Evolutionary conservation across 2,797 vertebrate species (phyloP).

Genomic region (Xenopus petersii): DNA sequence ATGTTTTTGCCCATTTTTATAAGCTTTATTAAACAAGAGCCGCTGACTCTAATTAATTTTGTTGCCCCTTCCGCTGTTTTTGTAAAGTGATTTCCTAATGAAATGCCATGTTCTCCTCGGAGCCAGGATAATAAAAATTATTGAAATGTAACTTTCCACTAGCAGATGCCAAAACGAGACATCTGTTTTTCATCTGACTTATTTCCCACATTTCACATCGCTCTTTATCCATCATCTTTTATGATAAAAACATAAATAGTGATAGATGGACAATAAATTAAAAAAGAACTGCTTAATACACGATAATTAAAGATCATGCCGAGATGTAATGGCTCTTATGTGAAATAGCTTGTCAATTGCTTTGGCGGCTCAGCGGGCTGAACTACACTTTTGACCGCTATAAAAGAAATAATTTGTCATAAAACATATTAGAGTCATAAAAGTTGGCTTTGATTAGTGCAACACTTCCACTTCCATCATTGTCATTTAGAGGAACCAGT

Average conservation of each 20-base stretch:
- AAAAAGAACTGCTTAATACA: background rate
- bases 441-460: background rate
- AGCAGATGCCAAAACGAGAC: conserved; percentile 1
- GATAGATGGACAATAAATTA: background rate
- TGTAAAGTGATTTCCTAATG: too few relatives aligned
- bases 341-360: background rate
- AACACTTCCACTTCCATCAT: background rate
- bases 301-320: background rate
- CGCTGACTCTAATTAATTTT: too few relatives aligned
- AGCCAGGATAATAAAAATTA: background rate
- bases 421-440: background rate
- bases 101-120: background rate
- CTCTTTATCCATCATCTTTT: background rate
- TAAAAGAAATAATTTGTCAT: background rate
- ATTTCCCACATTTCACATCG: conserved; percentile 2
- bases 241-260: background rate
- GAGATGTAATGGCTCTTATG: background rate
- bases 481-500: background rate
- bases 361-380: background rate
- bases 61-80: too few relatives aligned
- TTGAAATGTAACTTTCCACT: conserved; percentile 1
- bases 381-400: conserved; percentile 7
- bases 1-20: too few relatives aligned
- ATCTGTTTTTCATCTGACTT: conserved; percentile 4
- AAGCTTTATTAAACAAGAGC: too few relatives aligned